Base-by-base conservation (phyloP, 2,113 vertebrate species). In the Varanus salvator region DNA sequence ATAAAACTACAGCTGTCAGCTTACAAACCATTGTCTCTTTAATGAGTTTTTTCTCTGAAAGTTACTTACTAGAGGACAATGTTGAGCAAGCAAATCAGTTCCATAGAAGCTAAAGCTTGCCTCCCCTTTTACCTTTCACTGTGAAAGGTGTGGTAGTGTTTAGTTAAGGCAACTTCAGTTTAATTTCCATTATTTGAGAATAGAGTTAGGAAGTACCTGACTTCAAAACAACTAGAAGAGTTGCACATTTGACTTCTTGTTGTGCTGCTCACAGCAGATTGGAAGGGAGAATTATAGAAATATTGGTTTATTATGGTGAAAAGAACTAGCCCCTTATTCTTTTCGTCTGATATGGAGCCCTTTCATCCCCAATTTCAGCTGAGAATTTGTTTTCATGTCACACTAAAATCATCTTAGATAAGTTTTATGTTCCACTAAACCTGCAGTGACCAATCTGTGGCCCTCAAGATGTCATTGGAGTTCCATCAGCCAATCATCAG, bases 1-100 rank as follows among this genome's bases (percentile, higher is more conserved):
- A 85, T 81, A 94, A 75, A 96, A 93, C 91, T 92, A 93, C 93
- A 94, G 95, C 96, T 94, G 93, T 90, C 93, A 93, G 95, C 92
- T 95, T 95, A 94, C 92, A 94, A 93, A 92, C 93, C 90, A 97
- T 97, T 98, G 97, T 98, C 95, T 95, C 80, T 82, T 78, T 83
- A 87, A 87, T 91, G 96, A 96, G 94, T 95, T 91, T 95, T 95
- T 94, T 94, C 95, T 94, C 94, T 95, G 94, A 93, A 94, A 97
- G 96, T 96, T 93, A 87, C 92, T 96, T 94, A 87, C 90, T 64
- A 64, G 82, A 86, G 95, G 93, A 78, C 92, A 95, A 96, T 94
- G 95, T 95, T 92, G 90, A 92, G 94, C 93, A 94, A 95, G 78
- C 92, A 93, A 89, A 95, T 92, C 93, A 95, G 27, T 92, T 90